Evolutionary conservation across 2,113 vertebrate species (phyloP).

Genomic region (Galeopterus variegatus): DNA sequence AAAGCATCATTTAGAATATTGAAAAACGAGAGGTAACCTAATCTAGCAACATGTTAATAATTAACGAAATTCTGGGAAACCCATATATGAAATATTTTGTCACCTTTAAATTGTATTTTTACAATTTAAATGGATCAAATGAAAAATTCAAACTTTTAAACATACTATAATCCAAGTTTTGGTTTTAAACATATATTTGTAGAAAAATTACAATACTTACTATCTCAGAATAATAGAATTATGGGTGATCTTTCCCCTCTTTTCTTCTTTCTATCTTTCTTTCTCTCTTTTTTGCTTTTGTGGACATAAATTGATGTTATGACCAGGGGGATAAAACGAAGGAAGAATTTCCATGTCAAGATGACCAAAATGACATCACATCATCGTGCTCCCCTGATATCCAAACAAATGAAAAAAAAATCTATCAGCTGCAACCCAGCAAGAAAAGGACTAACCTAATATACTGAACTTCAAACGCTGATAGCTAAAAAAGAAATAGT

Average conservation of each 20-base stretch:
- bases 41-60: neutral
- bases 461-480: neutral
- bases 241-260: neutral
- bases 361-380: neutral
- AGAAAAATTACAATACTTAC: slow-evolving; percentile 35
- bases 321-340: neutral
- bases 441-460: neutral
- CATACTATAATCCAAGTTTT: neutral
- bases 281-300: neutral
- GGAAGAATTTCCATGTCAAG: neutral
- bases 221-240: neutral
- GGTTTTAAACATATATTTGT: slow-evolving; percentile 5
- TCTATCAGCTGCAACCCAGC: neutral
- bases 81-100: neutral
- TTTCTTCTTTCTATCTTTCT: too few species aligned
- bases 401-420: neutral
- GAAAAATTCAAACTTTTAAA: neutral
- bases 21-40: neutral
- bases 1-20: neutral
- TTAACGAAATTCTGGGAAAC: neutral
- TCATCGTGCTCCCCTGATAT: neutral
- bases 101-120: neutral
- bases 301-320: neutral
- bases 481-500: neutral
- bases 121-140: neutral